Base-by-base conservation (phyloP, 2,113 vertebrate species). In the Penelope pileata region DNA sequence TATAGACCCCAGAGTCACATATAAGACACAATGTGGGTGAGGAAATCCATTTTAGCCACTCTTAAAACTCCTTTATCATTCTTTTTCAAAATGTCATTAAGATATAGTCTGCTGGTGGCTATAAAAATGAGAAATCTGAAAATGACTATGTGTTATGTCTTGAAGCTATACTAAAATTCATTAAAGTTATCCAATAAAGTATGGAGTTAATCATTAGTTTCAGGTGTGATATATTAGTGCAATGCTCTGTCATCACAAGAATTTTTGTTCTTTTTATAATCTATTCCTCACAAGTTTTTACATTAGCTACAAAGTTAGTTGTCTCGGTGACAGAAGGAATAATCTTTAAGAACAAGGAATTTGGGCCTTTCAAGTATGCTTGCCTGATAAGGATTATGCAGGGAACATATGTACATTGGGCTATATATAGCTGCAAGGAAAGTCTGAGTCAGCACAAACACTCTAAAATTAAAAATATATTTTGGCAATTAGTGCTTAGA, bases 71-170 rank as follows among this genome's bases (percentile, higher is more conserved):
- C 29, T 88, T 83, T 92, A 93, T 90, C 72, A 88, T 94, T 88
- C 60, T 70, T 91, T 67, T 86, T 90, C 64, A 88, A 86, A 88
- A 88, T 78, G 73, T 47, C 76, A 95, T 93, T 94, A 93, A 81
- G 76, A 75, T 47, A 92, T 22, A 96, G 72, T 86, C 73, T 77
- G 50, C 81, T 70, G 87, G 93, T 74, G 87, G 91, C 93, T 94
- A 95, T 96, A 92, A 95, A 97, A 97, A 94, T 95, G 95, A 94
- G 91, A 91, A 96, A 97, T 95, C 84, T 95, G 89, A 96, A 97
- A 96, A 92, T 91, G 40, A 95, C 91, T 91, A 93, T 84, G 83
- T 87, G 70, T 91, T 97, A 93, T 90, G 75, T 92, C 95, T 94
- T 87, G 84, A 91, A 94, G 91, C 81, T 90, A 91, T 94, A 82